Evolutionary conservation across 2,797 vertebrate genomes (phyloP).

Genomic region (Balearica regulorum): DNA sequence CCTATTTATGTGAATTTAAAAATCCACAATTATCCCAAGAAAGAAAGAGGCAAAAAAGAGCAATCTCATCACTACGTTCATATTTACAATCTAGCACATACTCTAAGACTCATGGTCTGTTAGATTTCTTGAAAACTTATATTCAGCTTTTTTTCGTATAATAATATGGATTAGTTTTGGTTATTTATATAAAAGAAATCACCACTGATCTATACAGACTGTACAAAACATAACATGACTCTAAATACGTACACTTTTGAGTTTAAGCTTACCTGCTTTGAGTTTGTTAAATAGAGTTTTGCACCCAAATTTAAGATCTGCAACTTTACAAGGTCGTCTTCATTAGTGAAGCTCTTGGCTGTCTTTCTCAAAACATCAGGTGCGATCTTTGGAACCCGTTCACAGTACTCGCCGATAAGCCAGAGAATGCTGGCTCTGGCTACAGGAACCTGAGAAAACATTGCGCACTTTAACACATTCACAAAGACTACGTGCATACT

Average conservation of each 20-base stretch:
- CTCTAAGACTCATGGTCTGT: background rate
- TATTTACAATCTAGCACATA: background rate
- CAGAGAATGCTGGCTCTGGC: conserved; percentile 97
- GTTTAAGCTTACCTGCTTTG: conserved; percentile 86
- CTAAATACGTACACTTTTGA: background rate
- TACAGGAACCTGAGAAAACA: conserved; percentile 86
- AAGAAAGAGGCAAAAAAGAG: background rate
- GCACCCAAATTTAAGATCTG: conserved; percentile 92
- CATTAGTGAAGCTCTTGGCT: conserved; percentile 90
- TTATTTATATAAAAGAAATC: background rate
- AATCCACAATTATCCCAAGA: background rate
- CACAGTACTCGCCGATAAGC: conserved; percentile 97
- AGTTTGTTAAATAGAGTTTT: conserved; percentile 96
- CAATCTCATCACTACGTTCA: background rate
- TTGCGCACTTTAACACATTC: background rate
- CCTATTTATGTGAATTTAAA: background rate
- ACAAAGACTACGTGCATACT: background rate
- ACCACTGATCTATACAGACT: background rate
- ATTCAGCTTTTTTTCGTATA: background rate
- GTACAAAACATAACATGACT: background rate
- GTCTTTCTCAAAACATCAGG: conserved; percentile 94
- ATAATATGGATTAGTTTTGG: background rate
- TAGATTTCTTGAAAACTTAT: background rate
- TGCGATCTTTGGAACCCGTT: conserved; percentile 93
- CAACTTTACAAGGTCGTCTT: conserved; percentile 95